phyloP scores from a whole-genome alignment of 2,113 vertebrate species.

The Corythoichthys intestinalis region DNA sequence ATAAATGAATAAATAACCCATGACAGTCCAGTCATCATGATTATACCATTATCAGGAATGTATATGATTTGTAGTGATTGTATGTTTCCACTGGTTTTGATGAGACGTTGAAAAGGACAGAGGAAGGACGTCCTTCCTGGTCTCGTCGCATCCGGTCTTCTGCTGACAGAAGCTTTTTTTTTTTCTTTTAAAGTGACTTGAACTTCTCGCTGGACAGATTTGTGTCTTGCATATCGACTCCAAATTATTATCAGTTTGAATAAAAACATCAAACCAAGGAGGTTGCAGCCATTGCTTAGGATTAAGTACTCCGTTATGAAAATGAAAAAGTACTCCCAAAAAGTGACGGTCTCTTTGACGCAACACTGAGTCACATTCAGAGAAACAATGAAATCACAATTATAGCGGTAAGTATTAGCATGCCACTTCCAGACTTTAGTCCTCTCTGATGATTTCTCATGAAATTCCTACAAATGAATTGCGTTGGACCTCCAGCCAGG shows the following conservation, averaged over 20 bases:
- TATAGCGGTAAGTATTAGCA: background rate
- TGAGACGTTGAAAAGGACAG: slow-evolving; percentile 23
- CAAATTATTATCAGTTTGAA: background rate
- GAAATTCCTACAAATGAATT: background rate
- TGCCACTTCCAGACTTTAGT: background rate
- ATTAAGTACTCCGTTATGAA: background rate
- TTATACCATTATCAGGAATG: background rate
- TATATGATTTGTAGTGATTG: background rate
- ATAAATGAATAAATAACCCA: background rate
- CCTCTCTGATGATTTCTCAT: background rate
- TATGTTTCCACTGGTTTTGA: slow-evolving; percentile 6
- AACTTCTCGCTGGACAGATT: background rate
- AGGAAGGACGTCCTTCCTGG: slow-evolving; percentile 69
- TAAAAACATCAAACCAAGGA: background rate
- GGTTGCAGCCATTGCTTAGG: background rate
- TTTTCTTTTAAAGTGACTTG: slow-evolving; percentile 23
- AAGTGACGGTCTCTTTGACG: background rate
- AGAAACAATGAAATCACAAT: background rate
- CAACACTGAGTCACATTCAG: background rate
- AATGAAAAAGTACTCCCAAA: background rate
- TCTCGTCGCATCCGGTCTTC: slow-evolving; percentile 54
- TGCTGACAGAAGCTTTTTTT: slow-evolving; percentile 58
- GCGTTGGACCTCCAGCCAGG: background rate
- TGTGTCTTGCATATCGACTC: background rate
- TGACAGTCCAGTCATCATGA: background rate